Percentiles rank a stretch among this genome's conserved stretches.
These are phyloP conservation scores for Gastrophryne carolinensis DNA, from an alignment of 2,797 vertebrate species.

Conservation along the genomic window DNA sequence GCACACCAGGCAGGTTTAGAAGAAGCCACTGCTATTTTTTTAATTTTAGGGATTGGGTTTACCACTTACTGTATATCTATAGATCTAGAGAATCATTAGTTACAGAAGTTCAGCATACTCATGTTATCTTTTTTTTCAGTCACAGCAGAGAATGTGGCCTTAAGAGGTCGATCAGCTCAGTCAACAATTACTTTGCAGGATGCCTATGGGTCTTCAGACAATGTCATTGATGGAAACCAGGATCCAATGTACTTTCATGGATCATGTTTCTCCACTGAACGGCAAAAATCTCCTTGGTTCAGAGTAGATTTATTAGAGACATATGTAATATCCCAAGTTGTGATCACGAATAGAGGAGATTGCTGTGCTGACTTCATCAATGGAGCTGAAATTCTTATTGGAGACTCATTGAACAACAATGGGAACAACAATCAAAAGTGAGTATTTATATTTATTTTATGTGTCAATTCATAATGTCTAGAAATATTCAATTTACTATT, in stretches of 20 bases:
- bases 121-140: neutral
- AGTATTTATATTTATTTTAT: too few species aligned
- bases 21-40: too few species aligned
- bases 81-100: too few species aligned
- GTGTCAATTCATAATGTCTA: too few species aligned
- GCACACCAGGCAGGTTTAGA: too few species aligned
- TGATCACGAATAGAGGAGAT: slow-evolving; percentile 2
- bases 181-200: neutral
- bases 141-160: neutral
- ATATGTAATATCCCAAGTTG: neutral
- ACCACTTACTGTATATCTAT: too few species aligned
- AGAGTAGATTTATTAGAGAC: neutral
- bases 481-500: too few species aligned
- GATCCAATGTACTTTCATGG: neutral
- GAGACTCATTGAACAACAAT: neutral
- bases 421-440: neutral
- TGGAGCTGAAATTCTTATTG: neutral
- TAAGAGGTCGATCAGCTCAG: neutral
- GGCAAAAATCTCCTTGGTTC: neutral
- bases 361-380: neutral
- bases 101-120: too few species aligned
- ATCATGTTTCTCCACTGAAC: neutral
- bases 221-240: neutral
- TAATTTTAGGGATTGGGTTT: too few species aligned
- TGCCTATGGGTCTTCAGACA: neutral